Base-by-base conservation (phyloP, 2,888 invertebrate genomes). In the Acanthosepion lycidas region DNA sequence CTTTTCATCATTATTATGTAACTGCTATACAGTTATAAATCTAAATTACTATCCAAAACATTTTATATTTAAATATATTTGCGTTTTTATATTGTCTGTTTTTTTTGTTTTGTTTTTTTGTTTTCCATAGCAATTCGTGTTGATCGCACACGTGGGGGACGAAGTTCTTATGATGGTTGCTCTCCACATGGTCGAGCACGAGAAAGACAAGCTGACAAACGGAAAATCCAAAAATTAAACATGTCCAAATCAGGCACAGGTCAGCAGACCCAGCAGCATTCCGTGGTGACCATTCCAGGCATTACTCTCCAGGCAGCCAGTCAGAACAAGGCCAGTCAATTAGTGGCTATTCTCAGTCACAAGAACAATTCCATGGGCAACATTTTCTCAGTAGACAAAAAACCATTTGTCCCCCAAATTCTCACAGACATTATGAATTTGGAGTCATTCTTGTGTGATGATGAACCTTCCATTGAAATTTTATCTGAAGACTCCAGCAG, bases 101-200 rank as follows among this genome's bases (percentile, higher is more conserved):
- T 1, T 33, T 33, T 33, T 33, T 33, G n/a, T n/a, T n/a, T n/a
- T n/a, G n/a, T 33, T 78, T 78, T n/a, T 49, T 53, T 92, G 26
- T 64, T 55, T 53, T 48, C 95, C 95, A 4, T 94, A 97, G 99
- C 99, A 20, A 99, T 99, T 95, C 98, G 99, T 95, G 99, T 99
- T 97, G 99, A 99, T 97, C 98, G 99, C 94, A 99, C 99, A 0
- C 98, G 99, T 94, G 99, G 99, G 95, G 99, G 99, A 0, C 98
- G 99, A 93, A 99, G 99, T 95, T 99, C 99, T 49, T 99, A 99
- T 95, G 97, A 97, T 93, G 97, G 97, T 12, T 96, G 96, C 94
- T 96, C 96, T 18, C 95, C 96, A 33, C 96, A 96, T 94, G 95
- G 96, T 20, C 95, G 96, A 92, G 94, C 96, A 18, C 55, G 94